A percentile compares a stretch with the other conserved stretches of the same genome.
Evolutionary conservation across 2,888 invertebrate species (phyloP).

Genomic region (Syrphus vitripennis): DNA sequence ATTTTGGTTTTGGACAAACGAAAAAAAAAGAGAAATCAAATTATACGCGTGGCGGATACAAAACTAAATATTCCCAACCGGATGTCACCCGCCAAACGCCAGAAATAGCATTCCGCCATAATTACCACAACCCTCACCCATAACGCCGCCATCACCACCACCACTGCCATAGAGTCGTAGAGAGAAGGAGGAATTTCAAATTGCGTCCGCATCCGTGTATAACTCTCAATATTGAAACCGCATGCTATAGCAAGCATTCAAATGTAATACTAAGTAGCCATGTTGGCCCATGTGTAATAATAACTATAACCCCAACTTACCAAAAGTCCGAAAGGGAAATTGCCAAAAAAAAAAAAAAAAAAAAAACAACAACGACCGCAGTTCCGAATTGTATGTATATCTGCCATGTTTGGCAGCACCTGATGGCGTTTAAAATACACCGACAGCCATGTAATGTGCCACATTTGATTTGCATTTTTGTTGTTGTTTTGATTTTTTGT

Average conservation of each 20-base stretch:
- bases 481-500: neutral
- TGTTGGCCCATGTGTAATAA: slow-evolving; percentile 1
- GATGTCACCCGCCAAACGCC: slow-evolving; percentile 26
- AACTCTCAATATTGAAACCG: slow-evolving; percentile 25
- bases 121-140: neutral
- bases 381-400: slow-evolving; percentile 32
- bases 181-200: neutral
- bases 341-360: slow-evolving; percentile 43
- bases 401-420: slow-evolving; percentile 22
- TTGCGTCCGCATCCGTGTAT: slow-evolving; percentile 25
- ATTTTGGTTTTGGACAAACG: neutral
- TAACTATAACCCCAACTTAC: slow-evolving; percentile 5
- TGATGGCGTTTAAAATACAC: slow-evolving; percentile 40
- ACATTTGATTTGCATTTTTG: slow-evolving; percentile 51
- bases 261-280: slow-evolving; percentile 43
- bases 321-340: slow-evolving; percentile 54
- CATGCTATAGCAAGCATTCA: slow-evolving; percentile 29
- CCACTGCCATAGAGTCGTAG: neutral
- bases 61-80: slow-evolving; percentile 23
- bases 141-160: neutral
- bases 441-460: slow-evolving; percentile 1
- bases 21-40: slow-evolving; percentile 46
- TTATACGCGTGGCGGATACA: slow-evolving; percentile 12
- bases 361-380: neutral
- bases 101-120: slow-evolving; percentile 29